Evolutionary conservation across 2,888 invertebrate genomes (phyloP), one percentile per base, ranked within the genome.

Genomic region (Leucophenga montana): DNA sequence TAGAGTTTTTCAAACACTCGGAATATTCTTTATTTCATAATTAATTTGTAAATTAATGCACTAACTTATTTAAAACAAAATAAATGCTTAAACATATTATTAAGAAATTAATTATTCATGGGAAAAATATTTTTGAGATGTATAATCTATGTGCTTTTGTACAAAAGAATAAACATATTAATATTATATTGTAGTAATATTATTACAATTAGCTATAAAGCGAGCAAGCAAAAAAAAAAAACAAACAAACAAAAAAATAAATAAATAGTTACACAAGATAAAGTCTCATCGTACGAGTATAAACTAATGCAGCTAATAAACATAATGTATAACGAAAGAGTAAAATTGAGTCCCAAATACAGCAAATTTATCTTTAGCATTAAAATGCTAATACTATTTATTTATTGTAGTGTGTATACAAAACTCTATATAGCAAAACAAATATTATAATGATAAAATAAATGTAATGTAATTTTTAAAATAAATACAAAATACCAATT

Each of bases 211-310:
- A n/a, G n/a, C n/a, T n/a, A n/a, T n/a, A n/a, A n/a, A n/a, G n/a
- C n/a, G n/a, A n/a, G n/a, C n/a, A n/a, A n/a, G n/a, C n/a, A n/a
- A n/a, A n/a, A 53, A n/a, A n/a, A 20, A 16, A 66, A 61, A 67
- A 62, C 13, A 48, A 9, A 62, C 13, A 46, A 46, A 44, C 31
- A 65, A 50, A 54, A n/a, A 61, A n/a, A 8, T 46, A 53, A 59
- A 67, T 67, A 68, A 33, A 65, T 66, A 61, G 0, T 18, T 44
- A 44, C 44, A 33, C 18, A 39, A 61, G n/a, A n/a, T n/a, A n/a
- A n/a, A n/a, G n/a, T 22, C 14, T 1, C 13, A 20, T 8, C 9
- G 8, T 5, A 31, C 27, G 4, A 3, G 27, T 3, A 27, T 27
- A 4, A 27, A 27, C 27, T n/a, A n/a, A 27, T 27, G 27, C n/a